Base-by-base conservation (phyloP, 2,797 vertebrate species). In the Sparus aurata region DNA sequence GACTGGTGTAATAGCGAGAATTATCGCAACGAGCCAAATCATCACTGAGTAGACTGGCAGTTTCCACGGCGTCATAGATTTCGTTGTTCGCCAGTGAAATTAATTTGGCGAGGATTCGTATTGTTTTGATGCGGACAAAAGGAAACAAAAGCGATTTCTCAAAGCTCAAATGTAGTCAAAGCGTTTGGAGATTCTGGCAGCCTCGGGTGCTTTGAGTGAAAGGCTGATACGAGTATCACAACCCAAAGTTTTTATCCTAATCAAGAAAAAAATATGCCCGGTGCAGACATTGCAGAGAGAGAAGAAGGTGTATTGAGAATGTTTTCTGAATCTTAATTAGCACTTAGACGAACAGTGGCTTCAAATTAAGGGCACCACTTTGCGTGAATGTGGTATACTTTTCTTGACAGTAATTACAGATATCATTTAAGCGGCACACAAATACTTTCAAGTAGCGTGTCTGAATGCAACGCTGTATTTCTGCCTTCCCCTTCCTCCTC, bases 11-110 rank as follows among this genome's bases (percentile, higher is more conserved):
- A 73, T 62, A 55, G 22, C 1, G 3, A 47, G 47, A 75, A 75
- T 80, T 77, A 79, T 41, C 70, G 38, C 47, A 77, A 58, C 55
- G 76, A 68, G 58, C 57, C 27, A 64, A 54, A 73, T 67, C n/a
- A 12, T 76, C 63, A 47, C 7, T 63, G 58, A 76, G 34, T 43
- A 68, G 27, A 76, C 50, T 34, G 76, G 25, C 68, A 74, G 57
- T 60, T 45, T 75, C 50, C 30, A 18, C 60, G 6, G 67, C 55
- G 45, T 65, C 50, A 27, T 69, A 30, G 63, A 60, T 65, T 71
- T 61, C 6, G n/a, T 64, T 69, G 25, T 75, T 79, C 81, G 46
- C 69, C 68, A 75, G 6, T 10, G 16, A 58, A 54, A 71, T 13
- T 13, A 68, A 73, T 82, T 77, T 78, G 69, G 57, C 60, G 73